phyloP scores from a whole-genome alignment of 2,113 vertebrate species.

The Hemichromis elongatus region DNA sequence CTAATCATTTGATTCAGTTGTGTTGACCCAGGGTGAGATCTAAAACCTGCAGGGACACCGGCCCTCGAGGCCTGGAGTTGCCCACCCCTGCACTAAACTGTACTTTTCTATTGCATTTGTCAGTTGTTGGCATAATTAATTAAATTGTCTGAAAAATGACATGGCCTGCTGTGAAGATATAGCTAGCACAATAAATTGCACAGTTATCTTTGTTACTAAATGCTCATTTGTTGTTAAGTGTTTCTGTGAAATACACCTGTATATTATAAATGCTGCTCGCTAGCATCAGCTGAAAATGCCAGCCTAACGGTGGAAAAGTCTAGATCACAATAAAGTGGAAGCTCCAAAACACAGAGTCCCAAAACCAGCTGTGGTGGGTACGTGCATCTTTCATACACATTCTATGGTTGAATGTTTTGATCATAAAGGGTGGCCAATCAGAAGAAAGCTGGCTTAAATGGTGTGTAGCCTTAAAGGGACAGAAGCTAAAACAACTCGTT shows the following conservation, averaged over 20 bases:
- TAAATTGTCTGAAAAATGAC: neutral
- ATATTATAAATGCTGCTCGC: neutral
- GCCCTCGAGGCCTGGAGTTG: no score
- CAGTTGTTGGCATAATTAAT: neutral
- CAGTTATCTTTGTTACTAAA: neutral
- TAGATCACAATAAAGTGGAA: neutral
- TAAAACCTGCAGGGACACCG: no score
- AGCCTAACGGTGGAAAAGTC: neutral
- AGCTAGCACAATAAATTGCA: neutral
- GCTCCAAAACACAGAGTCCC: neutral
- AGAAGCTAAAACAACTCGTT: neutral
- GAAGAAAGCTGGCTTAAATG: neutral
- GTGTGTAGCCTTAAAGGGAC: neutral
- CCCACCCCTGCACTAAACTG: no score
- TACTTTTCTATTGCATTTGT: neutral
- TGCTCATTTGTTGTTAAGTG: fast-evolving
- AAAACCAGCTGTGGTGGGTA: neutral
- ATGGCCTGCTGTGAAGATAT: neutral
- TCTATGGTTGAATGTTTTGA: neutral
- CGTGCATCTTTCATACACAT: neutral
- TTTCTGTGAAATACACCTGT: neutral
- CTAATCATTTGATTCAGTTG: no score
- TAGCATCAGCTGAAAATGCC: neutral
- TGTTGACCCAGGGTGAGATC: no score
- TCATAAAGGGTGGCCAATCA: neutral